These are phyloP conservation scores for Elgaria multicarinata DNA, from an alignment of 2,113 vertebrate species.

Conservation along the genomic window DNA sequence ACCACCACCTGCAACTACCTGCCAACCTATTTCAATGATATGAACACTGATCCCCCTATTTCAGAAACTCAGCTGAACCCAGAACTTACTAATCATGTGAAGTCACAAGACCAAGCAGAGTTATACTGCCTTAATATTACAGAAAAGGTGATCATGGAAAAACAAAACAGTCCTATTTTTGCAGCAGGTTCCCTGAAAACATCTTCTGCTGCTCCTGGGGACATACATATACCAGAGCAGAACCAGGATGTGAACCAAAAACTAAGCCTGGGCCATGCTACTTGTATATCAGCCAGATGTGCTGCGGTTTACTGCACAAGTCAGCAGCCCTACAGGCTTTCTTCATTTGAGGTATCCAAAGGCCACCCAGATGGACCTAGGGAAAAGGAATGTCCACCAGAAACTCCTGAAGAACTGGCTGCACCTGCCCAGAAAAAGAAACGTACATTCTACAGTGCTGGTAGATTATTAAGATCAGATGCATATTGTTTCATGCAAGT, in stretches of 20 bases:
- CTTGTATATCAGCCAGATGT: constrained; percentile 72
- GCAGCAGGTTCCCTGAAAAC: accelerated
- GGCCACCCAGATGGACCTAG: constrained; percentile 53
- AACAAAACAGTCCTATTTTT: accelerated
- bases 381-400: constrained; percentile 48
- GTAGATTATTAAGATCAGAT: constrained; percentile 66
- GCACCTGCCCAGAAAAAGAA: constrained; percentile 86
- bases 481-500: background rate
- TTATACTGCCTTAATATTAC: background rate
- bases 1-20: constrained; percentile 11
- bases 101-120: background rate
- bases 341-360: constrained; percentile 55
- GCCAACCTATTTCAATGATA: background rate
- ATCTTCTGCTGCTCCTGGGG: constrained; percentile 3
- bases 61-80: background rate
- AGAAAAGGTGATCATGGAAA: constrained; percentile 40
- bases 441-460: constrained; percentile 88
- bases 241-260: constrained; percentile 71
- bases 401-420: constrained; percentile 22
- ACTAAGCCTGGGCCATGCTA: constrained; percentile 65
- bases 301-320: constrained; percentile 17
- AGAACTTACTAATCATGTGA: background rate
- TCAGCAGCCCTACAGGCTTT: constrained; percentile 42
- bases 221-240: constrained; percentile 30
- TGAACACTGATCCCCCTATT: accelerated